These are phyloP conservation scores for Caenorhabditis becei DNA, from an alignment of 2,888 invertebrate species.

Conservation along the genomic window DNA sequence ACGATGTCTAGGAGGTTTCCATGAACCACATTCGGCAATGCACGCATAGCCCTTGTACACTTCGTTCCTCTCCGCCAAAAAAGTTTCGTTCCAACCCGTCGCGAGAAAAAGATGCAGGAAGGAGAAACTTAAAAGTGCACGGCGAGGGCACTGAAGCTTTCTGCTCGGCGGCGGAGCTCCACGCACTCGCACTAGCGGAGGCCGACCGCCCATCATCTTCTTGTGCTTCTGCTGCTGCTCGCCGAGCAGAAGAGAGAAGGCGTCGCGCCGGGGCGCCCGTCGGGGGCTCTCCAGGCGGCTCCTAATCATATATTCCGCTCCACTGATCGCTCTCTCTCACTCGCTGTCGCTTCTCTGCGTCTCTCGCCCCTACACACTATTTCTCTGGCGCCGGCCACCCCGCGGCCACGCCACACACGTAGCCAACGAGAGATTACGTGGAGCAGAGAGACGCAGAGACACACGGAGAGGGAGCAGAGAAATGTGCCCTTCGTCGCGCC, in stretches of 20 bases:
- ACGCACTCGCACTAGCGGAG: conserved; percentile 25
- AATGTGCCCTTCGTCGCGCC: conserved; percentile 7
- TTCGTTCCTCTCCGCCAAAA: no score
- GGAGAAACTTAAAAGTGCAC: conserved; percentile 39
- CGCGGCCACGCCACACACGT: conserved; percentile 47
- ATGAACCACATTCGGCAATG: no score
- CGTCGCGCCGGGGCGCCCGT: conserved; percentile 6
- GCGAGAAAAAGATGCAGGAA: neutral
- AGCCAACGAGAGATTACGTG: conserved; percentile 33
- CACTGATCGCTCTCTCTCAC: conserved; percentile 20
- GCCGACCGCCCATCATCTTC: conserved; percentile 44
- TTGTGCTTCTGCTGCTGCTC: conserved; percentile 7
- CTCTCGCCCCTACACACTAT: neutral
- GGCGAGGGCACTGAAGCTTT: conserved; percentile 46
- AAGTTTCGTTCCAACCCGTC: neutral
- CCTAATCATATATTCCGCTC: conserved; percentile 55
- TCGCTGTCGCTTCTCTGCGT: neutral
- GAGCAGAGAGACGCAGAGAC: neutral
- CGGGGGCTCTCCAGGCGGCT: conserved; percentile 2
- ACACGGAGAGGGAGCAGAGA: conserved; percentile 5
- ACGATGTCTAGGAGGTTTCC: no score
- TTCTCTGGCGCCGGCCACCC: conserved; percentile 31
- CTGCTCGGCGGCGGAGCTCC: conserved; percentile 2
- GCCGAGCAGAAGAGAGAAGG: neutral
- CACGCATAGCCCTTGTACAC: no score